phyloP scores from a whole-genome alignment of 2,113 vertebrate genomes.

The Myrmophylax atrothorax region DNA sequence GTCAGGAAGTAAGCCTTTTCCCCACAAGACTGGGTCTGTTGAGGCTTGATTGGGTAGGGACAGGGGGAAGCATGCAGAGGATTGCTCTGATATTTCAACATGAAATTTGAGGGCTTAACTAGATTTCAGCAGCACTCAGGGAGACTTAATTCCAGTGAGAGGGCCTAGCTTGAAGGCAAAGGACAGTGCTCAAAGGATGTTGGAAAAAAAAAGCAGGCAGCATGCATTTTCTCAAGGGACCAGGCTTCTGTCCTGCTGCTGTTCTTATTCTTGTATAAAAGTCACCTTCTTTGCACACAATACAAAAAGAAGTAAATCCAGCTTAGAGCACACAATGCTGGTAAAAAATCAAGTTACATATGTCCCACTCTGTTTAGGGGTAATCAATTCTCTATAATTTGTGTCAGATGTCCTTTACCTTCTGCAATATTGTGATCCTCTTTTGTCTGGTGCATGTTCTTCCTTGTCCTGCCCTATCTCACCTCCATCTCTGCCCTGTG shows the following conservation, averaged over 20 bases:
- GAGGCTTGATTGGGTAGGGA: neutral
- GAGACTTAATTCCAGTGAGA: neutral
- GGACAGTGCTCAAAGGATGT: neutral
- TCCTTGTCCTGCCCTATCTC: neutral
- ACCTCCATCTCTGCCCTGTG: neutral
- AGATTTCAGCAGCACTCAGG: neutral
- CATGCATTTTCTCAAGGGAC: neutral
- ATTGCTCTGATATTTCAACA: neutral
- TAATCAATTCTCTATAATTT: neutral
- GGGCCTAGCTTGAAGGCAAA: neutral
- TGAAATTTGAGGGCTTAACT: neutral
- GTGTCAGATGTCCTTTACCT: neutral
- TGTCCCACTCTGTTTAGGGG: neutral
- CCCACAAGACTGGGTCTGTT: neutral
- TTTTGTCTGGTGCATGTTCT: neutral
- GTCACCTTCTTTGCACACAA: neutral
- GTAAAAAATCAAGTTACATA: neutral
- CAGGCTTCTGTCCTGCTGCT: neutral
- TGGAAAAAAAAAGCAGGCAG: neutral
- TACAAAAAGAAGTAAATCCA: neutral
- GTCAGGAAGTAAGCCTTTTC: neutral
- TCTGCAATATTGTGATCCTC: neutral
- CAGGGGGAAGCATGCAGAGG: neutral
- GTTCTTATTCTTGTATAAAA: neutral
- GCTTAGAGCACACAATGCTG: neutral